Base-by-base conservation (phyloP, 2,113 vertebrate genomes). In the Atrichornis clamosus region DNA sequence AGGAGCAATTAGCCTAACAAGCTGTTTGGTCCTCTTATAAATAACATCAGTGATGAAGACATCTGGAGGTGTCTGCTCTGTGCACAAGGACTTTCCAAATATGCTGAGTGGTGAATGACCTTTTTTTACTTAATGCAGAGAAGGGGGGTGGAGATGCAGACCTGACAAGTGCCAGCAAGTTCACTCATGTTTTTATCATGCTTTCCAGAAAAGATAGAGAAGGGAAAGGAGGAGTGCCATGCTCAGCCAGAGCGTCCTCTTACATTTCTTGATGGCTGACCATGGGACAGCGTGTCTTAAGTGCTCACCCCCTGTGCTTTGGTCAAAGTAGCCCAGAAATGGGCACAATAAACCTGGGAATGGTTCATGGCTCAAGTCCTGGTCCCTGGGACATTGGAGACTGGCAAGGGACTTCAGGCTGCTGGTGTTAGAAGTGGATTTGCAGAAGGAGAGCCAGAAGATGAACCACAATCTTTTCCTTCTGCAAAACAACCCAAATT, bases 1-100 rank as follows among this genome's bases (percentile, higher is more conserved):
- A 90, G 93, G 96, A 96, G 86, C 90, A 95, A 97, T 96, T 97
- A 95, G 75, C 74, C 78, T 84, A 94, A 94, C 67, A 39, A 97
- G 93, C 44, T 84, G 69, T 77, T 96, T 42, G 73, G 93, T 89
- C 83, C 87, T n/a, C 79, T 94, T 87, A 35, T 96, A 95, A 97
- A 97, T 94, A 96, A 97, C 30, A 1, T 73, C 84, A 83, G 81
- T 9, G 22, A 90, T 39, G 77, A 95, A 92, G 95, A 89, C 41
- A 35, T 90, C 94, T 94, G 87, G 94, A 97, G 87, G 82, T 89
- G 84, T 77, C 87, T 91, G 80, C 87, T 94, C 67, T 11, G 44
- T 35, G 82, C 92, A 59, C 6, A 2, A 53, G 86, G 92, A n/a
- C 24, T 90, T 94, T 49, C 83, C 72, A 92, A 89, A 68, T 30